Percentiles rank a stretch among this genome's conserved stretches.
phyloP scores from a whole-genome alignment of 2,888 invertebrate genomes.

The Epinotia nisella region DNA sequence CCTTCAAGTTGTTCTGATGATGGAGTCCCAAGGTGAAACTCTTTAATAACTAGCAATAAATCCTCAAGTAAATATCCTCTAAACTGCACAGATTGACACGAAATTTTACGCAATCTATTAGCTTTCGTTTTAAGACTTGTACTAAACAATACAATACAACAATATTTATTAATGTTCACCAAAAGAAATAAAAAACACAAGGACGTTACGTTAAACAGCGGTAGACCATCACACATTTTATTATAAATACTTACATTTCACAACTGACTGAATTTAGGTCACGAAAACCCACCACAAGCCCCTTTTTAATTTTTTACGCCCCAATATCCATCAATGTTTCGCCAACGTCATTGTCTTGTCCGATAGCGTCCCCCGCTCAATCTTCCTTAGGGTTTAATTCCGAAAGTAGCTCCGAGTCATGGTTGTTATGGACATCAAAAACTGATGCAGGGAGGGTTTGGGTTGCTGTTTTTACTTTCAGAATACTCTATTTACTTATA shows the following conservation, averaged over 20 bases:
- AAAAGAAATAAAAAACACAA: too few species aligned
- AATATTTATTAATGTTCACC: too few species aligned
- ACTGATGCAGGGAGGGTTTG: slow-evolving; percentile 55
- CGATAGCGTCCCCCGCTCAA: slow-evolving; percentile 77
- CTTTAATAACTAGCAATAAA: too few species aligned
- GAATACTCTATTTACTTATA: not conserved
- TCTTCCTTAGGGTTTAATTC: slow-evolving; percentile 82
- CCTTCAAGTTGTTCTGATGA: too few species aligned
- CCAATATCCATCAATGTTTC: slow-evolving; percentile 74
- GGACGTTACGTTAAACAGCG: too few species aligned
- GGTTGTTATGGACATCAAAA: slow-evolving; percentile 72
- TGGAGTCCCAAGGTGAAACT: too few species aligned
- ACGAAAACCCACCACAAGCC: slow-evolving; percentile 34
- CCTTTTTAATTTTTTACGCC: slow-evolving; percentile 56
- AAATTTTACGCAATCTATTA: too few species aligned
- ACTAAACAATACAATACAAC: too few species aligned
- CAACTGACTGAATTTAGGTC: slow-evolving; percentile 30
- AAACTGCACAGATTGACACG: too few species aligned
- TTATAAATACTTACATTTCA: not conserved
- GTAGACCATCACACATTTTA: too few species aligned
- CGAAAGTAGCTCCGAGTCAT: slow-evolving; percentile 80
- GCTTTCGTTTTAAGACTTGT: too few species aligned
- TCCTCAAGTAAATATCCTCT: too few species aligned
- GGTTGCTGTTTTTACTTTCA: slow-evolving; percentile 11
- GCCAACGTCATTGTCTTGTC: slow-evolving; percentile 81